phyloP scores from a whole-genome alignment of 2,888 invertebrate species.

The Sarcophaga variegata region DNA sequence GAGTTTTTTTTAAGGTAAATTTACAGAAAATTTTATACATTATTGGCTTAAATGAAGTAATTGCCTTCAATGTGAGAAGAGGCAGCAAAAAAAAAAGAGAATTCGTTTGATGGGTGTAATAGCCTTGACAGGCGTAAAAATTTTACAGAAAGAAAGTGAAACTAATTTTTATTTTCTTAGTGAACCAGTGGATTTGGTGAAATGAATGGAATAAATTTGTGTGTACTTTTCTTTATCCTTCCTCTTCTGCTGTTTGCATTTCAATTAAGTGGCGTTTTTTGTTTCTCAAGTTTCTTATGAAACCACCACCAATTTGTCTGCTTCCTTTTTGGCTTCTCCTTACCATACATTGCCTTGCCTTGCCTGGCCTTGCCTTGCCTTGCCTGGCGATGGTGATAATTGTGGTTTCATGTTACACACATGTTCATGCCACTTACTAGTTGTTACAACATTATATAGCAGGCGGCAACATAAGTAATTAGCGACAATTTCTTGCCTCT shows the following conservation, averaged over 20 bases:
- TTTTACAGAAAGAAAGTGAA: no score
- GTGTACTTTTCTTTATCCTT: not conserved
- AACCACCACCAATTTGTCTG: slow-evolving; percentile 12
- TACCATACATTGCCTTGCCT: not conserved
- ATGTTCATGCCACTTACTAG: slow-evolving; percentile 68
- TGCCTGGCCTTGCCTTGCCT: not conserved
- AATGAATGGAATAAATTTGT: no score
- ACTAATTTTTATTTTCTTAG: no score
- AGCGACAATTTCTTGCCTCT: slow-evolving; percentile 73
- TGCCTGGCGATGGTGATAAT: slow-evolving; percentile 70
- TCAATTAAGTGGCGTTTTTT: not conserved
- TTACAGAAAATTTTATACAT: no score
- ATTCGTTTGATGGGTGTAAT: no score
- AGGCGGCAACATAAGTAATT: slow-evolving; percentile 71
- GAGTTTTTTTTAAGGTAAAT: no score
- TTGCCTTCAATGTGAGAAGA: no score
- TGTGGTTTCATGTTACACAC: slow-evolving; percentile 79
- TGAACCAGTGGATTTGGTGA: no score
- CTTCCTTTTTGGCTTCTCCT: slow-evolving; percentile 11
- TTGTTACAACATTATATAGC: not conserved
- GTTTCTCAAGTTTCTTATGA: not conserved
- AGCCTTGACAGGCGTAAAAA: no score
- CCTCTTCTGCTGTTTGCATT: not conserved
- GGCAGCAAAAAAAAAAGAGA: no score
- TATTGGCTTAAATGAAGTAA: no score